phyloP scores from a whole-genome alignment of 2,113 vertebrate species.

The Cebidichthys violaceus region DNA sequence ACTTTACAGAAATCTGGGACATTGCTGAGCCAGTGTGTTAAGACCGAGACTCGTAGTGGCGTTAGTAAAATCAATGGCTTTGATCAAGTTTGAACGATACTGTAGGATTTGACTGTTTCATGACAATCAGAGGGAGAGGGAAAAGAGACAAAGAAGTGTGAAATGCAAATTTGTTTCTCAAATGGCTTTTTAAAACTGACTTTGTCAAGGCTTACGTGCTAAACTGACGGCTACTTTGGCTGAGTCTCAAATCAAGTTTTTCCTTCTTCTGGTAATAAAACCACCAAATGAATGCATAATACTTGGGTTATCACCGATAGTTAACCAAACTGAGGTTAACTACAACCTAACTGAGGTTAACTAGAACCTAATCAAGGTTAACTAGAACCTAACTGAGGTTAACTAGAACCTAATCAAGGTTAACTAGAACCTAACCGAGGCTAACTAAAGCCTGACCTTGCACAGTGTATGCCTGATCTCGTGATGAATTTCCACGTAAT shows the following conservation, averaged over 20 bases:
- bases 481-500: neutral
- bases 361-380: no score
- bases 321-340: no score
- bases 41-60: slow-evolving; percentile 11
- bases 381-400: no score
- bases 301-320: no score
- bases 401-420: no score
- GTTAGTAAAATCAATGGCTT: slow-evolving; percentile 15
- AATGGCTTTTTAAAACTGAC: neutral
- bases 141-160: neutral
- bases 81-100: slow-evolving; percentile 18
- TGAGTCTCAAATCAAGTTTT: neutral
- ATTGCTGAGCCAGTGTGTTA: slow-evolving; percentile 3
- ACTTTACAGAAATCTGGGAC: slow-evolving; percentile 52
- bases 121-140: neutral
- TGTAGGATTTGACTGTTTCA: neutral
- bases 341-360: no score
- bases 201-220: neutral
- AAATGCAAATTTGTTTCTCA: slow-evolving; percentile 6
- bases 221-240: neutral
- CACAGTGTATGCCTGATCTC: neutral
- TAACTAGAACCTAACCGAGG: no score
- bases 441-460: no score
- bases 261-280: neutral
- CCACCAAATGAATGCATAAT: neutral